Evolutionary conservation across 2,797 vertebrate genomes (phyloP).

Genomic region (Chelidonichthys spinosus): DNA sequence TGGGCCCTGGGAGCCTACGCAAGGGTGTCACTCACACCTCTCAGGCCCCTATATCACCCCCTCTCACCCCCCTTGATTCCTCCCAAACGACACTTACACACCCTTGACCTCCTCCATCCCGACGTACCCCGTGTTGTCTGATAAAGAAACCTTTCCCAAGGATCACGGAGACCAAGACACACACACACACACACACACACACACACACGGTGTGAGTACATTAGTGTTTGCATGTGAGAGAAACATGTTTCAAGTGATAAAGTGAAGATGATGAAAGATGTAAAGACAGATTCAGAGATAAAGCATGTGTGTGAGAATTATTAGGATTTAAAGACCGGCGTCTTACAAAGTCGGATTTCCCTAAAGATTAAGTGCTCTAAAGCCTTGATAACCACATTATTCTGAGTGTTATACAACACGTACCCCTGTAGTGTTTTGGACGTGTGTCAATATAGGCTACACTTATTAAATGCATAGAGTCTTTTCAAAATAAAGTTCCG

Average conservation of each 20-base stretch:
- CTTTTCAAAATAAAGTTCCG: no score
- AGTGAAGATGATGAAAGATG: constrained; percentile 42
- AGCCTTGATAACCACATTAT: constrained; percentile 27
- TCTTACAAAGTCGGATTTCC: constrained; percentile 61
- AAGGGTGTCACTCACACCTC: constrained; percentile 73
- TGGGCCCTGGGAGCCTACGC: constrained; percentile 61
- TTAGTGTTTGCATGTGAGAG: constrained; percentile 17
- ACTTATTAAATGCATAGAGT: no score
- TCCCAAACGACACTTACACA: constrained; percentile 25
- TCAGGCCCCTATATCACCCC: constrained; percentile 25
- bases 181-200: background rate
- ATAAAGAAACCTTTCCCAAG: constrained; percentile 34
- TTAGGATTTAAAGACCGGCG: constrained; percentile 10
- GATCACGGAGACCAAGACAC: constrained; percentile 10
- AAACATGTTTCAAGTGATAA: constrained; percentile 19
- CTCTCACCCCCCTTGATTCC: constrained; percentile 4
- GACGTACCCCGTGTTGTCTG: constrained; percentile 16
- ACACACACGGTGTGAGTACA: background rate
- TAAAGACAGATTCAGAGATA: constrained; percentile 39
- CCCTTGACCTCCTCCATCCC: constrained; percentile 29
- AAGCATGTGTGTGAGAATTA: constrained; percentile 35
- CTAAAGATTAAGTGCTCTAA: constrained; percentile 58
- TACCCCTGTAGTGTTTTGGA: no score
- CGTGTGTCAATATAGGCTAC: no score
- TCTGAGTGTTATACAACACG: background rate